These are phyloP conservation scores for Venustaconcha ellipsiformis DNA, from an alignment of 1,140 invertebrate species.

Conservation along the genomic window DNA sequence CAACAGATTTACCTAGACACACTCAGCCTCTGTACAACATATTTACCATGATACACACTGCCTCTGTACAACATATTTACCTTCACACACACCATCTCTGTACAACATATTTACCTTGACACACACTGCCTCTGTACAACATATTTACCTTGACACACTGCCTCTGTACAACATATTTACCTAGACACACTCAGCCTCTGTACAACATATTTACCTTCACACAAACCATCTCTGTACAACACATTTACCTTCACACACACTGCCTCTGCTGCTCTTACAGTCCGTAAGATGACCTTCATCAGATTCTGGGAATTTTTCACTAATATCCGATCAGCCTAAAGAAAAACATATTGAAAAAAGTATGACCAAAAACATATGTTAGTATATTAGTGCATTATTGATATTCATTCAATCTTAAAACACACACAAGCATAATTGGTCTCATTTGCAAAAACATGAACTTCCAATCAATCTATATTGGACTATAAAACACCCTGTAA, in stretches of 20 bases:
- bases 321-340: conserved; percentile 19
- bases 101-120: conserved; percentile 15
- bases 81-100: neutral
- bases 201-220: neutral
- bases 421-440: no score
- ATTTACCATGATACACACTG: neutral
- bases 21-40: neutral
- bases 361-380: no score
- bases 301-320: conserved; percentile 30
- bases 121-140: neutral
- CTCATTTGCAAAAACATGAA: no score
- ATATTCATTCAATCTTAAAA: no score
- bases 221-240: neutral
- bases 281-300: conserved; percentile 25
- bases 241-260: conserved; percentile 28
- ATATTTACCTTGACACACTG: neutral
- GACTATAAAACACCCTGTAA: no score
- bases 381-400: no score
- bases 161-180: neutral
- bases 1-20: neutral
- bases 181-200: neutral
- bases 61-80: neutral
- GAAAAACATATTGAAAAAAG: neutral
- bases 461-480: no score
- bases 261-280: conserved; percentile 20